These are phyloP conservation scores for Ceramica pisi DNA, from an alignment of 2,888 invertebrate species.

Conservation along the genomic window DNA sequence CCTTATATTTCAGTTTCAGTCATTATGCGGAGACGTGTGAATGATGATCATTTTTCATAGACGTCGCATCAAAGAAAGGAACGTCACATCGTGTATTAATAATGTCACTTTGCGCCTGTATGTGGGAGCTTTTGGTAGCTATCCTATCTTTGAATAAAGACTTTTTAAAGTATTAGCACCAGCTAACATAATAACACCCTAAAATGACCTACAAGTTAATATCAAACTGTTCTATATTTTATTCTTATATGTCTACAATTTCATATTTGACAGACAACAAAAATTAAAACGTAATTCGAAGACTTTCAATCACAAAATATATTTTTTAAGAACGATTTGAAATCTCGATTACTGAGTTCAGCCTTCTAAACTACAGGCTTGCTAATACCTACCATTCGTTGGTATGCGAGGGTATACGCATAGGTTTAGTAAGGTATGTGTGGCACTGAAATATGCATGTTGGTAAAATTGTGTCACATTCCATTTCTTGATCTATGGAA, in stretches of 20 bases:
- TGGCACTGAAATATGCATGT: slow-evolving; percentile 19
- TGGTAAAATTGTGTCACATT: slow-evolving; percentile 21
- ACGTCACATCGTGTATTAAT: too few relatives aligned
- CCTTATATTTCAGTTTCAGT: too few relatives aligned
- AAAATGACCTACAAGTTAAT: too few relatives aligned
- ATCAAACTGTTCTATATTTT: too few relatives aligned
- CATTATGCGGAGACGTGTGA: too few relatives aligned
- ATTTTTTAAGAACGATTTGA: slow-evolving; percentile 55
- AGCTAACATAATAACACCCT: background rate
- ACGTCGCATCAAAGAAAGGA: too few relatives aligned
- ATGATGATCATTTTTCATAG: too few relatives aligned
- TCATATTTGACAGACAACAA: background rate
- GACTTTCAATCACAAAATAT: background rate
- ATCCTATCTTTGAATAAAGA: background rate
- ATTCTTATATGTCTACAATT: too few relatives aligned
- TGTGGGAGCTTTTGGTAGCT: background rate
- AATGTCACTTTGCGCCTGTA: too few relatives aligned
- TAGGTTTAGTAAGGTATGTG: slow-evolving; percentile 14
- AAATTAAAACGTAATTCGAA: background rate
- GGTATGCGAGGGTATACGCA: too few relatives aligned
- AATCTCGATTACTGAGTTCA: slow-evolving; percentile 65
- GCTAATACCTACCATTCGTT: slow-evolving; percentile 63
- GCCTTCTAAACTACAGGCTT: slow-evolving; percentile 50
- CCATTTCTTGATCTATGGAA: background rate
- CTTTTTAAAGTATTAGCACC: background rate